These are phyloP conservation scores for Oreonectes daqikongensis DNA, from an alignment of 2,797 vertebrate species.

Conservation along the genomic window DNA sequence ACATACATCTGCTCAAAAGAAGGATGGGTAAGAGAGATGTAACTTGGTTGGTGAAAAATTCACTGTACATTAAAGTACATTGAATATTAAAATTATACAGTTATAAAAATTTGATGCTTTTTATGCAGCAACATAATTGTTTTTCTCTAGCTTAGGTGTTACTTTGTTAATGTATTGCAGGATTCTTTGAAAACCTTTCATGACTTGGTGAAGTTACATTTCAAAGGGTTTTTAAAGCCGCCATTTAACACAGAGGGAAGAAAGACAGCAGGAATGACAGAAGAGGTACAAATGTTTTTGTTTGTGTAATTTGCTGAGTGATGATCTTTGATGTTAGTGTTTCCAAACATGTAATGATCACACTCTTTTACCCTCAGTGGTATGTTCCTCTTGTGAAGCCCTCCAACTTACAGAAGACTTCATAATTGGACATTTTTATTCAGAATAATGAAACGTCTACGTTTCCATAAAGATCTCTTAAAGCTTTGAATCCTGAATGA, in stretches of 20 bases:
- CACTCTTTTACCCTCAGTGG: constrained; percentile 61
- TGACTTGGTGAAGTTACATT: constrained; percentile 69
- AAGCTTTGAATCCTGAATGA: background rate
- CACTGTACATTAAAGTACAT: background rate
- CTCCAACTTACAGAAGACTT: constrained; percentile 53
- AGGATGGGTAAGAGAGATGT: constrained; percentile 54
- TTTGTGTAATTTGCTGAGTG: background rate
- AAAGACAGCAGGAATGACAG: constrained; percentile 69
- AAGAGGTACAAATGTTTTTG: constrained; percentile 60
- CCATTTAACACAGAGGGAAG: constrained; percentile 71
- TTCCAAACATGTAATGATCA: background rate
- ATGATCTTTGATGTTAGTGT: background rate
- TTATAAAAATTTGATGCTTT: background rate
- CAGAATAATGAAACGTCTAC: constrained; percentile 9
- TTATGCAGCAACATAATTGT: background rate
- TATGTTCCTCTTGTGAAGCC: constrained; percentile 71
- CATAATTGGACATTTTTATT: constrained; percentile 10
- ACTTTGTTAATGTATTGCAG: constrained; percentile 48
- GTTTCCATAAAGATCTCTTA: background rate
- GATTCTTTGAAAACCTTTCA: constrained; percentile 70
- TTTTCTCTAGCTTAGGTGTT: background rate
- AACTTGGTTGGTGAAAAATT: background rate
- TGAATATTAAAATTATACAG: too few species aligned
- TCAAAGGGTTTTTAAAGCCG: constrained; percentile 72
- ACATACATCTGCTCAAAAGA: constrained; percentile 69